Conservation (phyloP, 1,140 invertebrate genomes). For the Adelges cooleyi region DNA sequence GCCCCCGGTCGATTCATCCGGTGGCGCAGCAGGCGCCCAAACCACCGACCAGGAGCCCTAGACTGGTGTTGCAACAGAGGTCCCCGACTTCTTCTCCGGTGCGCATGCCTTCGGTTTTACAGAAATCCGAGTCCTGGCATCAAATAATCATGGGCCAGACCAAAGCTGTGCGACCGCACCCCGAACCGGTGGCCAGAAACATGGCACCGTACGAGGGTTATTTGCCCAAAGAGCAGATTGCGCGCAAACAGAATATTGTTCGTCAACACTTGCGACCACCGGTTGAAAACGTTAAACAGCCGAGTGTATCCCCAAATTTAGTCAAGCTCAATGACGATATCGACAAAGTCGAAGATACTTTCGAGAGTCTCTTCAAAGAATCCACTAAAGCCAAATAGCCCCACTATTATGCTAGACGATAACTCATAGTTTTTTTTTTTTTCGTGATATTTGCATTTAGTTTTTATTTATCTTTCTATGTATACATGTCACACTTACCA, state of each 20-base stretch:
- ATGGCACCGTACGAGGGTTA: slow-evolving; percentile 52
- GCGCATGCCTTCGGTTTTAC: slow-evolving; percentile 40
- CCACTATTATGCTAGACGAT: background rate
- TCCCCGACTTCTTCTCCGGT: slow-evolving; percentile 29
- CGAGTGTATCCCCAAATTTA: background rate
- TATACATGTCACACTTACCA: no score
- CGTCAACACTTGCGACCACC: background rate
- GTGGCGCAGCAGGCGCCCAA: background rate
- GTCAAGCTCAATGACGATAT: slow-evolving; percentile 34
- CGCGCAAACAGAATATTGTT: slow-evolving; percentile 38
- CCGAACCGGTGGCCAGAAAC: slow-evolving; percentile 47
- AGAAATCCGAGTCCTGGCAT: slow-evolving; percentile 70
- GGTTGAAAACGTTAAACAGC: background rate
- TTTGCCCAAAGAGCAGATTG: slow-evolving; percentile 60
- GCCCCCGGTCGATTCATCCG: background rate
- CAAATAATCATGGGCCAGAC: slow-evolving; percentile 44
- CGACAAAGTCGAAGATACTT: slow-evolving; percentile 40
- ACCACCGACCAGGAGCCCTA: background rate
- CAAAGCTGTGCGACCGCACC: slow-evolving; percentile 29
- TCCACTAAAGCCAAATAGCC: slow-evolving; percentile 7
- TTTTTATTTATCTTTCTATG: slow-evolving; percentile 2
- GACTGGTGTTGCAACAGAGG: slow-evolving; percentile 11
- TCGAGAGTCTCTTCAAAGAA: slow-evolving; percentile 37
- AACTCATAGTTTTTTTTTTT: background rate
- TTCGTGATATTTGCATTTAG: slow-evolving; percentile 20